Evolutionary conservation across 2,797 vertebrate genomes (phyloP), one percentile per base, ranked within the genome.

Genomic region (Sebastes ruberrimus): DNA sequence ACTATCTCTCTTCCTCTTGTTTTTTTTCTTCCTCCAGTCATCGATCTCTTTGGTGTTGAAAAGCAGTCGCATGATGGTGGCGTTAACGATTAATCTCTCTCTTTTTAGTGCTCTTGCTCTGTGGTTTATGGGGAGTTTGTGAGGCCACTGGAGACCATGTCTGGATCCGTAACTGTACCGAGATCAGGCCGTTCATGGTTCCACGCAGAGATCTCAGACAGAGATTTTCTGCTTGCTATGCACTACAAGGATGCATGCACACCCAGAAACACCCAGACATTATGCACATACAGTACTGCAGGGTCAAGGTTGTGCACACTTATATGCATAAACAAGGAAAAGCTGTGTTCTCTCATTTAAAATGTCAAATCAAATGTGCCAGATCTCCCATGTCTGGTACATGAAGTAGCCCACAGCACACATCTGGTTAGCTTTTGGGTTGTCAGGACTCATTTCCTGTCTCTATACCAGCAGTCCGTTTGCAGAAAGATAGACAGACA

Each of bases 361-460:
- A 68, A 61, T 74, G 70, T 71, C 69, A 70, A 42, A 70, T 80
- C 25, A 56, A 76, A 71, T 13, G 27, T 4, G 4, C 22, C 55
- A 82, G 28, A 71, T 65, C 56, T 71, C 61, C 38, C 9, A 23
- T 74, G 67, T 38, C 52, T 60, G 10, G 14, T 22, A 57, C 60
- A 73, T 62, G 52, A 86, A 81, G 66, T 32, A 76, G 78, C 73
- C 27, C n/a, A 61, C 33, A 67, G 38, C 62, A 76, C 62, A 83
- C 90, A 87, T 89, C 90, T 90, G 92, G 74, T 83, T 80, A 60
- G 38, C 68, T 85, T 85, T 85, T 69, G 63, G 62, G 30, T 74
- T 86, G 82, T 80, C 78, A 65, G 61, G 65, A 60, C 59, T 77
- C 27, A 87, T 91, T 89, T 90, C 77, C 83, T 76, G 59, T 73